phyloP scores from a whole-genome alignment of 1,140 invertebrate species.

The Rhynchophorus ferrugineus region DNA sequence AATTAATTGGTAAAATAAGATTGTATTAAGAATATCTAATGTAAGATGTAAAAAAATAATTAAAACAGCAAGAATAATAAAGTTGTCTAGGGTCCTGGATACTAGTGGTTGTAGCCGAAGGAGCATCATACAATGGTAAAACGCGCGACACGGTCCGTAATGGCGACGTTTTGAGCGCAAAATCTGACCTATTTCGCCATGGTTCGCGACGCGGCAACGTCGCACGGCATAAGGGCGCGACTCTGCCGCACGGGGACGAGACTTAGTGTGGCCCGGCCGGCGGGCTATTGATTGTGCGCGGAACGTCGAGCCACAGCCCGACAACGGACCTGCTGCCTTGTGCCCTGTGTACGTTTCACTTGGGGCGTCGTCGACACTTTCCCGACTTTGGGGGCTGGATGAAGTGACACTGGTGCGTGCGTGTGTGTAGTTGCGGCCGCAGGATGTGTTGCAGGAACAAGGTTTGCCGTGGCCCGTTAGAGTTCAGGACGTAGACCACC shows the following conservation, averaged over 20 bases:
- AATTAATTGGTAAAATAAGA: too few relatives aligned
- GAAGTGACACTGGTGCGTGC: slow-evolving; percentile 14
- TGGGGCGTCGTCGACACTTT: slow-evolving; percentile 34
- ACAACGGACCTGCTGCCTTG: slow-evolving; percentile 18
- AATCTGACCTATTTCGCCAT: too few relatives aligned
- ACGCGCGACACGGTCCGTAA: too few relatives aligned
- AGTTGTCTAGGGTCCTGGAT: too few relatives aligned
- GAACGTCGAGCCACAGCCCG: slow-evolving; percentile 33
- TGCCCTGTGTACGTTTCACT: slow-evolving; percentile 31
- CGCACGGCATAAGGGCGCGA: slow-evolving; percentile 27
- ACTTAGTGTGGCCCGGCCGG: slow-evolving; percentile 25
- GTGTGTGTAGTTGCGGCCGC: slow-evolving; percentile 8
- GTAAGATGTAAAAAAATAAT: too few relatives aligned
- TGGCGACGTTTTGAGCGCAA: too few relatives aligned
- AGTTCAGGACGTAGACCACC: neutral
- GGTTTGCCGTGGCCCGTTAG: neutral
- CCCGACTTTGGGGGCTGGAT: neutral
- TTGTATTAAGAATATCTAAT: too few relatives aligned
- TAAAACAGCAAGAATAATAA: too few relatives aligned
- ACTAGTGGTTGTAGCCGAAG: too few relatives aligned
- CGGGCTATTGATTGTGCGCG: slow-evolving; percentile 29
- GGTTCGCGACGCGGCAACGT: too few relatives aligned
- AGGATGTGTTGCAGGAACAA: neutral
- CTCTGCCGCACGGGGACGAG: slow-evolving; percentile 15
- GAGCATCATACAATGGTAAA: too few relatives aligned